A percentile compares a stretch with the other conserved stretches of the same genome.
Evolutionary conservation across 2,113 vertebrate genomes (phyloP).

Genomic region (Triplophysa rosa): DNA sequence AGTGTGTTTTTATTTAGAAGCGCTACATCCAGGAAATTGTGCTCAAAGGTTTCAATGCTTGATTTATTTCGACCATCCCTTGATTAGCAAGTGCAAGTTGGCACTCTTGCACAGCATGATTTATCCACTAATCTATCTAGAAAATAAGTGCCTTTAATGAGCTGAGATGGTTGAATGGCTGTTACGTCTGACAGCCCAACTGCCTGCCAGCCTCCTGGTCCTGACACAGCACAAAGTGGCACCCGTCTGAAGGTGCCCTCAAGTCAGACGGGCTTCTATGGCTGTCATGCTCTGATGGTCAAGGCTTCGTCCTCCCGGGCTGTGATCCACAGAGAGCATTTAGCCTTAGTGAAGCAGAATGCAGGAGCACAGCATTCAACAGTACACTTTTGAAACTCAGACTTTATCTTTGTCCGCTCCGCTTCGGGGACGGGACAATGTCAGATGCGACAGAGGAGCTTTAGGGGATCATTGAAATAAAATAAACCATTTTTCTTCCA

Average conservation of each 20-base stretch:
- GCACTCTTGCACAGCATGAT: background rate
- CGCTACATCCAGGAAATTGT: background rate
- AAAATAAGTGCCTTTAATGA: slow-evolving; percentile 31
- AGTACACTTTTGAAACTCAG: slow-evolving; percentile 18
- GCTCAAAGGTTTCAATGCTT: background rate
- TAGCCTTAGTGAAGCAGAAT: slow-evolving; percentile 21
- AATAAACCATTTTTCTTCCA: background rate
- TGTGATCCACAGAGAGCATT: slow-evolving; percentile 39
- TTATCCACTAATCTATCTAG: slow-evolving; percentile 8
- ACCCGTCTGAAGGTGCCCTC: slow-evolving; percentile 30
- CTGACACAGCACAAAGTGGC: slow-evolving; percentile 38
- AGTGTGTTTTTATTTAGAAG: background rate
- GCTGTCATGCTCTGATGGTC: slow-evolving; percentile 38
- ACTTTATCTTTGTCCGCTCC: background rate
- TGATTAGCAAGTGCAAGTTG: slow-evolving; percentile 21
- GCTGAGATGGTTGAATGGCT: slow-evolving; percentile 16
- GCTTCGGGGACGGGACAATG: slow-evolving; percentile 6
- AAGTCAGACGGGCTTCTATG: slow-evolving; percentile 21
- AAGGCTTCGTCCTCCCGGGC: slow-evolving; percentile 38
- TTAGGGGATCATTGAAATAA: background rate
- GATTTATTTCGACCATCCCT: background rate
- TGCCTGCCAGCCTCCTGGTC: slow-evolving; percentile 34
- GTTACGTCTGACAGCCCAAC: background rate
- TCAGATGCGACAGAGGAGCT: background rate
- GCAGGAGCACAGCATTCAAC: slow-evolving; percentile 9